A percentile compares a stretch with the other conserved stretches of the same genome.
Conservation (phyloP, 2,797 vertebrate species). For the Gouania willdenowi region DNA sequence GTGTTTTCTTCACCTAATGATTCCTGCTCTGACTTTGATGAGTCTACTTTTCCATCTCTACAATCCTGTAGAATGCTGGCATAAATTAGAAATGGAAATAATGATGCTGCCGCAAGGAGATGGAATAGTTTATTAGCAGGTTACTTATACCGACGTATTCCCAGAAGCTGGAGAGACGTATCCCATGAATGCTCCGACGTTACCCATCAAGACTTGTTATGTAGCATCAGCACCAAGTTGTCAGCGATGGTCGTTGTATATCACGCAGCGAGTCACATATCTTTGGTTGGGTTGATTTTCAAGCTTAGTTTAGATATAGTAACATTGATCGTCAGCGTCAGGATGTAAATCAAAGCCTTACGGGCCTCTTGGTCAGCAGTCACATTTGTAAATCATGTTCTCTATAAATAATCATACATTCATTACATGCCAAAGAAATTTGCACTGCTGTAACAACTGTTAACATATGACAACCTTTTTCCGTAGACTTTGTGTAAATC, state of each 20-base stretch:
- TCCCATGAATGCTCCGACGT: background rate
- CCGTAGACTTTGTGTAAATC: too few relatives aligned
- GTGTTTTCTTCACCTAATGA: constrained; percentile 3
- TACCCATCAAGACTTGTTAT: constrained; percentile 14
- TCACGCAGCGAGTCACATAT: background rate
- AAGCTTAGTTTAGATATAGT: constrained; percentile 24
- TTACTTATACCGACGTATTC: constrained; percentile 14
- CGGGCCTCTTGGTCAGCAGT: constrained; percentile 33
- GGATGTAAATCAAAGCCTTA: constrained; percentile 34
- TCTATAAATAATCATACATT: constrained; percentile 38
- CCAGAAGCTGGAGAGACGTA: constrained; percentile 4
- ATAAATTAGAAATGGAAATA: constrained; percentile 12
- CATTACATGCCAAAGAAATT: constrained; percentile 4
- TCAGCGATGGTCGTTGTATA: background rate
- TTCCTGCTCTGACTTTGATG: background rate
- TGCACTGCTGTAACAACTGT: constrained; percentile 4
- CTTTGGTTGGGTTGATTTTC: constrained; percentile 20
- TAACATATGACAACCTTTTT: constrained; percentile 7
- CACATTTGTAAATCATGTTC: constrained; percentile 21
- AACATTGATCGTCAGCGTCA: constrained; percentile 19
- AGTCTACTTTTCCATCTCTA: constrained; percentile 8
- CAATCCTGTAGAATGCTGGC: constrained; percentile 3
- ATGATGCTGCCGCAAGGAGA: constrained; percentile 18
- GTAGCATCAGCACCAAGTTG: constrained; percentile 3
- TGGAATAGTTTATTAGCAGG: constrained; percentile 26